Percentiles rank a stretch among this genome's conserved stretches.
phyloP scores from a whole-genome alignment of 2,797 vertebrate species.

The Brachyalestes nurse region DNA sequence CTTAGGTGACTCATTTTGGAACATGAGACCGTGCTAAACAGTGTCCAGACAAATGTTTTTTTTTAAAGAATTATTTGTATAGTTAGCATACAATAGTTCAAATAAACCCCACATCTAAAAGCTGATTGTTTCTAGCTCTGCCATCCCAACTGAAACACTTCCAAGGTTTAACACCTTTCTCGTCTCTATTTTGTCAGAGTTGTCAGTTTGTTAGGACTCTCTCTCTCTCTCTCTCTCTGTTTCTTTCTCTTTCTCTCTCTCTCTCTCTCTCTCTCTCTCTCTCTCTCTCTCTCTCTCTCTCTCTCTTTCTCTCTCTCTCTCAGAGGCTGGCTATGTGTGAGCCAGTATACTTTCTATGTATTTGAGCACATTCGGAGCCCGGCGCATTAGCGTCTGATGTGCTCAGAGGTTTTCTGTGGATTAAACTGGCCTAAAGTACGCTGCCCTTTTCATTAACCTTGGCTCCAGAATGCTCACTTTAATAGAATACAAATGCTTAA shows the following conservation, averaged over 20 bases:
- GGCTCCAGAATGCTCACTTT: conserved; percentile 75
- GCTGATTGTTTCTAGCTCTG: background rate
- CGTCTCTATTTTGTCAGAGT: conserved; percentile 17
- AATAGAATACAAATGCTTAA: conserved; percentile 82
- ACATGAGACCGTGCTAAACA: background rate
- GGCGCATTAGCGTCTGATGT: conserved; percentile 58
- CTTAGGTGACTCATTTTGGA: background rate
- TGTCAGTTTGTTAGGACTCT: background rate
- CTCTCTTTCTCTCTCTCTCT: too few species aligned
- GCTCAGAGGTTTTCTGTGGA: conserved; percentile 73
- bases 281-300: background rate
- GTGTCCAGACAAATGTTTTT: background rate
- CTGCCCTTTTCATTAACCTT: conserved; percentile 84
- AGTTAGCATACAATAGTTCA: background rate
- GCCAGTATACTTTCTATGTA: conserved; percentile 29
- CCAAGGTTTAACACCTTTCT: background rate
- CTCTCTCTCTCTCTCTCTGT: conserved; percentile 5
- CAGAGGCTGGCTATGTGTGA: conserved; percentile 5
- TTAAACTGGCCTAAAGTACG: conserved; percentile 75
- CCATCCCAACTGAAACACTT: too few species aligned
- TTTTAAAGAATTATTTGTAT: background rate
- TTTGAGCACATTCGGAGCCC: conserved; percentile 36
- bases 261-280: conserved; percentile 11
- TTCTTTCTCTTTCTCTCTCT: conserved; percentile 2
- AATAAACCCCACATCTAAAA: background rate